Percentiles rank a stretch among this genome's conserved stretches.
phyloP scores from a whole-genome alignment of 1,140 invertebrate species.

The Pseudoatta argentina region DNA sequence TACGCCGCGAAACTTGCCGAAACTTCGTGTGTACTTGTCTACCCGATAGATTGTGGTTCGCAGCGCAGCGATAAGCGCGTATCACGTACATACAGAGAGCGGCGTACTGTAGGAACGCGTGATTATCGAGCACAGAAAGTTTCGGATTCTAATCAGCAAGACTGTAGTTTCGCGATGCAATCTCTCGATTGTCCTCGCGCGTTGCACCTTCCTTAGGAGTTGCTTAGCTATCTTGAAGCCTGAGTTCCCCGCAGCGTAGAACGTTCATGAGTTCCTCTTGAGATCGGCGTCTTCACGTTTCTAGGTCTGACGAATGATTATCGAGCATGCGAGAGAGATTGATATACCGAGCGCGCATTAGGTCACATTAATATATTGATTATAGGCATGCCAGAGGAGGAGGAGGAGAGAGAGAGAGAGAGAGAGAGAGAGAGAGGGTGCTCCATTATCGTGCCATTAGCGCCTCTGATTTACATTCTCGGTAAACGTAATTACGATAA shows the following conservation, averaged over 20 bases:
- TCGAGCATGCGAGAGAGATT: constrained; percentile 14
- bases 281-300: background rate
- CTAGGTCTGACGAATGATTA: constrained; percentile 28
- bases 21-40: constrained; percentile 8
- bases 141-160: constrained; percentile 61
- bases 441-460: constrained; percentile 56
- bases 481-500: constrained; percentile 67
- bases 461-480: background rate
- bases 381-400: constrained; percentile 21
- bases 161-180: constrained; percentile 17
- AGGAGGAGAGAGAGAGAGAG: no score
- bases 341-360: constrained; percentile 30
- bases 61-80: constrained; percentile 61
- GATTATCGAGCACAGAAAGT: constrained; percentile 58
- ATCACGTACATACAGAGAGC: constrained; percentile 25
- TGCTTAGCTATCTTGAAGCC: background rate
- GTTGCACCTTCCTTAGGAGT: background rate
- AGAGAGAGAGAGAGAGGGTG: background rate
- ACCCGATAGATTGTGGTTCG: constrained; percentile 54
- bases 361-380: constrained; percentile 55
- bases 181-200: constrained; percentile 59
- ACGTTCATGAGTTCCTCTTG: background rate
- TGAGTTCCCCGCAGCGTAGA: background rate
- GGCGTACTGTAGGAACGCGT: constrained; percentile 41
- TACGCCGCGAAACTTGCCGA: constrained; percentile 31